Percentiles rank a stretch among this genome's conserved stretches.
Conservation (phyloP, 2,113 vertebrate genomes). For the Mirounga angustirostris region DNA sequence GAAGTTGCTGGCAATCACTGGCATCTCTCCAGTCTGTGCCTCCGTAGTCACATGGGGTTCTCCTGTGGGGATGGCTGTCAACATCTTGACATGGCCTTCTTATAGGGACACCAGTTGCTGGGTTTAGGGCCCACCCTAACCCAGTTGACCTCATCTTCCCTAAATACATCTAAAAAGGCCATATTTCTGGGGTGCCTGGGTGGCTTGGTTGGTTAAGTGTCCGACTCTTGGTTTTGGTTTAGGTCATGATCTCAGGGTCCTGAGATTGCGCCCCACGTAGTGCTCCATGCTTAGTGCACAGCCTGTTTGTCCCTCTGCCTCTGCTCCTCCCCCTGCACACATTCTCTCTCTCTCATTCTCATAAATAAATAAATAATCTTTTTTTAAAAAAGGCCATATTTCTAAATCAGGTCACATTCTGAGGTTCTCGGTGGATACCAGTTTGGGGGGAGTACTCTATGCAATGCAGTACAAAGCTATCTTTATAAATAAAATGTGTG, state of each 20-base stretch:
- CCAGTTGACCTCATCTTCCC: not conserved
- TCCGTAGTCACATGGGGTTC: rapidly evolving
- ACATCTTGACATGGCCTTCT: not conserved
- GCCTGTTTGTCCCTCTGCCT: not conserved
- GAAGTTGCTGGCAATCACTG: not conserved
- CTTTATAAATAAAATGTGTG: not conserved
- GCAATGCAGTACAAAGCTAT: not conserved
- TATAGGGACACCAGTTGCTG: not conserved
- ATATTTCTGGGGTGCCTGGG: not conserved
- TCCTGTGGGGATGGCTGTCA: not conserved
- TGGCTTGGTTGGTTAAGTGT: not conserved
- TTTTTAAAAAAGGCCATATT: not conserved
- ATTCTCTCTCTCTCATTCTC: not conserved
- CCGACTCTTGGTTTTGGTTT: not conserved
- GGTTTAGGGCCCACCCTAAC: not conserved
- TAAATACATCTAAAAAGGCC: not conserved
- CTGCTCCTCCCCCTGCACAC: not conserved
- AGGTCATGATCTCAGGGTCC: not conserved
- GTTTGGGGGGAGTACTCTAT: not conserved
- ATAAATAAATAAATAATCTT: too few species aligned
- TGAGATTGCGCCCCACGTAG: not conserved
- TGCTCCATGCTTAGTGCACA: not conserved
- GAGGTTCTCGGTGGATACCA: not conserved
- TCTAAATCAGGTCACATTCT: not conserved
- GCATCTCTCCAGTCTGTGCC: not conserved